Evolutionary conservation across 92 coral and sea anemone genomes (phyloP).

Genomic region (Phenganax marumi): DNA sequence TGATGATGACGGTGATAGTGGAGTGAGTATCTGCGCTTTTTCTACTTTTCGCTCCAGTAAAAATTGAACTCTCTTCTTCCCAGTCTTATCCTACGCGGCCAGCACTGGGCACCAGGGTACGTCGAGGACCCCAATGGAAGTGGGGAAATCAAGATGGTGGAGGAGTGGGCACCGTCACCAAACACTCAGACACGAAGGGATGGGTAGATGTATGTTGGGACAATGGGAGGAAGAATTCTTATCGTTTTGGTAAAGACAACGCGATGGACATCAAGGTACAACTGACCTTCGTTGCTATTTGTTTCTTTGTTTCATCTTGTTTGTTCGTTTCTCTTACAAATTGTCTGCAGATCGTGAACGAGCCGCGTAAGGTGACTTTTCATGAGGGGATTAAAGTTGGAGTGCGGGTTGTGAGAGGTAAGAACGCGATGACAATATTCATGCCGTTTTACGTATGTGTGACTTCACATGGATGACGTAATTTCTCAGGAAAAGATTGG

Average conservation of each 20-base stretch:
- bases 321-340: no score
- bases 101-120: constrained; percentile 64
- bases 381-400: constrained; percentile 66
- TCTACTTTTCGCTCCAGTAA: not conserved
- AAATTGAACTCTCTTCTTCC: not conserved
- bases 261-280: constrained; percentile 64
- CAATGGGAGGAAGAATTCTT: constrained; percentile 56
- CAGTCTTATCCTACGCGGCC: constrained; percentile 67
- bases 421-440: not conserved
- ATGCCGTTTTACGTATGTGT: not conserved
- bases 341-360: constrained; percentile 54
- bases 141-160: constrained; percentile 65
- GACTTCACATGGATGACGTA: not conserved
- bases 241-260: constrained; percentile 70
- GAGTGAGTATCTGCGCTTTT: not conserved
- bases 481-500: constrained; percentile 62
- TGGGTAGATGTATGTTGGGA: constrained; percentile 73
- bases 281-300: not conserved
- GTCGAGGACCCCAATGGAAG: constrained; percentile 71
- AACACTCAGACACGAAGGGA: constrained; percentile 54
- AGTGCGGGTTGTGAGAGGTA: constrained; percentile 69
- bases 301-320: no score
- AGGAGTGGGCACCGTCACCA: constrained; percentile 66
- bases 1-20: constrained; percentile 48
- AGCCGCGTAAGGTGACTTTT: constrained; percentile 61